phyloP scores from a whole-genome alignment of 2,888 invertebrate species.

The Prenolepis imparis region DNA sequence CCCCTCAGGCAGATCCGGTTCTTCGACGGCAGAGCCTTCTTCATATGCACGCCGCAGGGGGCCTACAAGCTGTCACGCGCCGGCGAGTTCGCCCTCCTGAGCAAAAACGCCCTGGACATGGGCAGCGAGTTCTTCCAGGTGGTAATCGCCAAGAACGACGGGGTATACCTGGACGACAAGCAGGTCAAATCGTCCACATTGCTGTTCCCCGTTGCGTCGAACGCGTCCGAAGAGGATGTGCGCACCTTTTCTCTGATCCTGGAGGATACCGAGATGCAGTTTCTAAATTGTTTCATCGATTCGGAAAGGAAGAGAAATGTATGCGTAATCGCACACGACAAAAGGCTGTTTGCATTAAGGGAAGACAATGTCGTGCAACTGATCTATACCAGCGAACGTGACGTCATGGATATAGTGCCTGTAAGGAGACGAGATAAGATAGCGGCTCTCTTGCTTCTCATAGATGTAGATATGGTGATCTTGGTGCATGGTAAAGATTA shows the following conservation, averaged over 20 bases:
- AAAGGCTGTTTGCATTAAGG: conserved; percentile 73
- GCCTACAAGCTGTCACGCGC: conserved; percentile 78
- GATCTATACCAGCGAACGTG: conserved; percentile 70
- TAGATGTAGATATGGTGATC: conserved; percentile 63
- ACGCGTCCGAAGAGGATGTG: conserved; percentile 34
- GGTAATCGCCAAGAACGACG: conserved; percentile 65
- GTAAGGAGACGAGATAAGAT: conserved; percentile 68
- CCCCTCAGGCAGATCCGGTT: conserved; percentile 75
- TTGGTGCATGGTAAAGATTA: conserved; percentile 70
- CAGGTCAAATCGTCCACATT: conserved; percentile 66
- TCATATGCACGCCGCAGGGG: conserved; percentile 79
- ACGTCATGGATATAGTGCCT: conserved; percentile 74
- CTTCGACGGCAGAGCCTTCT: conserved; percentile 76
- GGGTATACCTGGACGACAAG: conserved; percentile 78
- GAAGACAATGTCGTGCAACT: conserved; percentile 68
- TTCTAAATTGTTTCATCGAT: conserved; percentile 65
- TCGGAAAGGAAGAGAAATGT: conserved; percentile 57
- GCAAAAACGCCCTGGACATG: conserved; percentile 77
- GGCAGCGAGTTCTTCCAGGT: conserved; percentile 77
- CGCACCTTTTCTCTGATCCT: conserved; percentile 62
- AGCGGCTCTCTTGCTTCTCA: conserved; percentile 74
- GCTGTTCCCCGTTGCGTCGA: conserved; percentile 64
- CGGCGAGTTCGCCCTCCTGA: conserved; percentile 74
- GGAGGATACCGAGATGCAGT: conserved; percentile 60
- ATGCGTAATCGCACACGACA: conserved; percentile 77